Base-by-base conservation (phyloP, 2,888 invertebrate species). In the Diogma glabrata region DNA sequence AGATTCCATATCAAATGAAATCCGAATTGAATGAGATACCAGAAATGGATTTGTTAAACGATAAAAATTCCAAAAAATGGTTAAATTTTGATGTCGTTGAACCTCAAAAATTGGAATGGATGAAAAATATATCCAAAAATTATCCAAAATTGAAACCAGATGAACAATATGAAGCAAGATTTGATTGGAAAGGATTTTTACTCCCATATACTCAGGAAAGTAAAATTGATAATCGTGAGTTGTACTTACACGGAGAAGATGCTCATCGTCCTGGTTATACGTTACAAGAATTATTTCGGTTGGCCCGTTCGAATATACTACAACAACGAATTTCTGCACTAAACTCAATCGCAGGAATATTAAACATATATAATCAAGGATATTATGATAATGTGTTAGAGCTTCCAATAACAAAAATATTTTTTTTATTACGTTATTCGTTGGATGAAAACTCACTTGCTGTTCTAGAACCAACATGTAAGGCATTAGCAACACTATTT, bases 191-290 rank as follows among this genome's bases (percentile, higher is more conserved):
- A 57, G 90, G 89, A 3, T 77, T 83, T 59, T 69, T 91, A 1
- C 64, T 89, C 50, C 87, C 89, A 0, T 89, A 81, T 59, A 72
- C 75, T 36, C 79, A 81, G 46, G 77, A 74, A 49, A 73, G 74
- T 1, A 75, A 76, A 52, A 74, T 73, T 47, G 76, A 77, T 55
- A 62, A 67, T 4, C 65, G 78, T 22, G 83, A 81, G 36, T 73
- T 96, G 14, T 92, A 91, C 67, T 88, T 95, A 67, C 96, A 96
- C 68, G 94, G 94, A 0, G 87, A 90, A 57, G 95, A 96, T 66
- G 86, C 92, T 7, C 85, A 84, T 54, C 75, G 91, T 54, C 88
- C 95, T 3, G 95, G 95, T 1, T 96, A 95, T 67, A 83, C 91
- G 0, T 66, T 96, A 10, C 86, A 87, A 57, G 96, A 96, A 70